Percentiles rank a stretch among this genome's conserved stretches.
Conservation (phyloP, 2,797 vertebrate species). For the Diglossa cyanea region DNA sequence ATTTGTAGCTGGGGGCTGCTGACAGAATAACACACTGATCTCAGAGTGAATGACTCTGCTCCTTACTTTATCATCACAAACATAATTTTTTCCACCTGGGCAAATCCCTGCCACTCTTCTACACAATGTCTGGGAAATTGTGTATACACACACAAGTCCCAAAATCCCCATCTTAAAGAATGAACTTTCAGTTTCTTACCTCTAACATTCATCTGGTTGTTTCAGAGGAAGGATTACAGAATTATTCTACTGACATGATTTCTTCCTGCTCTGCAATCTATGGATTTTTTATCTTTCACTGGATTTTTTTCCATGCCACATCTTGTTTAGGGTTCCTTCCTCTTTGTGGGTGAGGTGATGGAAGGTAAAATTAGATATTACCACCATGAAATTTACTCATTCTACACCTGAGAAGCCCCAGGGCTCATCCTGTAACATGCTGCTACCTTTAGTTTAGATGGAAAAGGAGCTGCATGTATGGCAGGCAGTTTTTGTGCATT, state of each 20-base stretch:
- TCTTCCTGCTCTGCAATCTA: neutral
- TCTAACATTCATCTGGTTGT: neutral
- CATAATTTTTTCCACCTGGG: neutral
- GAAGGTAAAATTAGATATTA: conserved; percentile 9
- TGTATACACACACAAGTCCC: too few species aligned
- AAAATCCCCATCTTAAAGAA: neutral
- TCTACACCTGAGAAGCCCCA: conserved; percentile 12
- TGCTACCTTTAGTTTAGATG: neutral
- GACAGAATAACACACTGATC: neutral
- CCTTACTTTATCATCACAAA: neutral
- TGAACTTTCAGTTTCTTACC: neutral
- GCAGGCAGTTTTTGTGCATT: neutral
- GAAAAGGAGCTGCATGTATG: neutral
- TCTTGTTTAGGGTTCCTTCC: neutral
- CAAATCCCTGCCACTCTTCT: neutral
- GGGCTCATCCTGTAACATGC: neutral
- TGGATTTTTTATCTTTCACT: neutral
- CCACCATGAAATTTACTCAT: neutral
- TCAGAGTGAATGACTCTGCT: neutral
- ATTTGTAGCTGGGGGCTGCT: neutral
- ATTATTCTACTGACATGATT: neutral
- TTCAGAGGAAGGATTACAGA: neutral
- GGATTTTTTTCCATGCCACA: neutral
- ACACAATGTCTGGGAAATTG: neutral
- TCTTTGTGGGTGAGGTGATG: neutral